A percentile compares a stretch with the other conserved stretches of the same genome.
Evolutionary conservation across 2,888 invertebrate genomes (phyloP).

Genomic region (Cantharis rustica): DNA sequence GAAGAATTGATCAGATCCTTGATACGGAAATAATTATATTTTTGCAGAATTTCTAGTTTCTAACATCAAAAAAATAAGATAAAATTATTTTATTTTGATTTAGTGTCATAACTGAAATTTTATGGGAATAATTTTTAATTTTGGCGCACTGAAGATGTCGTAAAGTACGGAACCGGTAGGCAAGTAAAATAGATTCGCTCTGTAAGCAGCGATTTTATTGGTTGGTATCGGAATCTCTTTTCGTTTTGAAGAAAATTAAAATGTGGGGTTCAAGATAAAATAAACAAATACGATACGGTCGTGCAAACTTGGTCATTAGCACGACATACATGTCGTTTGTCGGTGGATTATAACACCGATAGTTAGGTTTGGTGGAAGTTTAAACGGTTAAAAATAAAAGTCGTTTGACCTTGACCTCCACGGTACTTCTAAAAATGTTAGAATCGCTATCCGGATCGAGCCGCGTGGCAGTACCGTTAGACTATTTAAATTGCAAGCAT

Average conservation of each 20-base stretch:
- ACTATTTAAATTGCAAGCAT: conserved; percentile 42
- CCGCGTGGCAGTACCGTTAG: conserved; percentile 44
- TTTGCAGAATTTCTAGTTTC: neutral
- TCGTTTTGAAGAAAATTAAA: neutral
- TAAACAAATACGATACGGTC: conserved; percentile 38
- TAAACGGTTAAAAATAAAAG: conserved; percentile 46
- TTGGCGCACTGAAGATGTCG: no score
- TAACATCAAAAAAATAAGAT: neutral
- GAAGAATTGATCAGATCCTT: neutral
- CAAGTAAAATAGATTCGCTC: no score
- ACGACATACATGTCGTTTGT: conserved; percentile 38
- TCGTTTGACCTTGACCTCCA: conserved; percentile 40
- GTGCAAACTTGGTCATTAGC: conserved; percentile 43
- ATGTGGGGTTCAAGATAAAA: neutral
- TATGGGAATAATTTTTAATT: no score
- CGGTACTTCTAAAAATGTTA: conserved; percentile 35
- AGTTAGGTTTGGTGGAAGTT: conserved; percentile 43
- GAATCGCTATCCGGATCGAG: conserved; percentile 45
- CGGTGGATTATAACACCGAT: conserved; percentile 36
- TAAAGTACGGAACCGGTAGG: no score
- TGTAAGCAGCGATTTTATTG: no score
- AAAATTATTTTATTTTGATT: no score
- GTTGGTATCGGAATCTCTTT: no score
- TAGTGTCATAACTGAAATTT: no score
- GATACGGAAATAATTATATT: neutral